Percentiles rank a stretch among this genome's conserved stretches.
Evolutionary conservation across 2,113 vertebrate genomes (phyloP).

Genomic region (Antechinus flavipes): DNA sequence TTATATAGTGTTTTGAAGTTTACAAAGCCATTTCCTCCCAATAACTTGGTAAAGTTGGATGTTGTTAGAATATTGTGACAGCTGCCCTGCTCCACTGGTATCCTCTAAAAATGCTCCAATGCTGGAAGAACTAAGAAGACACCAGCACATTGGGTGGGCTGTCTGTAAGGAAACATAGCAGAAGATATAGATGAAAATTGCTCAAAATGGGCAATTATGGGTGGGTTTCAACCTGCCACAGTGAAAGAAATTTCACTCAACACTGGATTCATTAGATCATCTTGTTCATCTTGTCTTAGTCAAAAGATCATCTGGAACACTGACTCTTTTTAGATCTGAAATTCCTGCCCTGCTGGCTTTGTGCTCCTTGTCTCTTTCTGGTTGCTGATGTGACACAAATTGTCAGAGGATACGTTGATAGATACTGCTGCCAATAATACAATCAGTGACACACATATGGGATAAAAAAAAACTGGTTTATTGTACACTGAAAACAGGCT

Average conservation of each 20-base stretch:
- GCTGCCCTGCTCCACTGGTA: neutral
- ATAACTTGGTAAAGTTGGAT: neutral
- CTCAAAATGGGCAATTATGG: neutral
- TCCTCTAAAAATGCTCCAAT: neutral
- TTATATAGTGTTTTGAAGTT: neutral
- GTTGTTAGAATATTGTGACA: neutral
- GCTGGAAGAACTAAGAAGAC: neutral
- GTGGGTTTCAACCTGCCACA: neutral
- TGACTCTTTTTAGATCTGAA: neutral
- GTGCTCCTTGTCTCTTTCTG: neutral
- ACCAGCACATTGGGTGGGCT: neutral
- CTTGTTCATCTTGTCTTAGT: neutral
- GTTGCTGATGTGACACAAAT: neutral
- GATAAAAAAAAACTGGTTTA: neutral
- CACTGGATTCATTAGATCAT: neutral
- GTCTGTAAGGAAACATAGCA: neutral
- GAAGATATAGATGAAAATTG: neutral
- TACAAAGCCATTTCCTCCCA: constrained; percentile 1
- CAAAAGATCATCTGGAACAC: neutral
- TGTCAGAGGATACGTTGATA: neutral
- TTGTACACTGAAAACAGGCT: neutral
- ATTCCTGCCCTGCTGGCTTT: neutral
- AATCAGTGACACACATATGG: neutral
- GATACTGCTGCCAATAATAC: neutral
- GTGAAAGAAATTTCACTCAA: neutral